Base-by-base conservation (phyloP, 2,113 vertebrate genomes). In the Euleptes europaea region DNA sequence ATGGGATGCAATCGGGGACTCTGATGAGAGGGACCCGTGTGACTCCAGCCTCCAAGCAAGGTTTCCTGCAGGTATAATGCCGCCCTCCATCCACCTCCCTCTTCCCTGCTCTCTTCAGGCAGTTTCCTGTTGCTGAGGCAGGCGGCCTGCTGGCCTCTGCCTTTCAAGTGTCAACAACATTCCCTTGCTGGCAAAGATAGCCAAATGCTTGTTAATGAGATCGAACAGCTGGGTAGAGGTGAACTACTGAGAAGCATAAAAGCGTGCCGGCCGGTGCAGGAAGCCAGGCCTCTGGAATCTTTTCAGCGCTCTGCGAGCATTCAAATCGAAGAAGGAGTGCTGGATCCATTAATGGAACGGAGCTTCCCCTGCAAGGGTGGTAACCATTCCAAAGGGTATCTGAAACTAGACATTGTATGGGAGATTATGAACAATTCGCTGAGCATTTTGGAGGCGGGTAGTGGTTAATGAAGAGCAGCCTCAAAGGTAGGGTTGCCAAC, bases 151-250 rank as follows among this genome's bases (percentile, higher is more conserved):
- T 96, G 96, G 94, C 92, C 94, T 95, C 96, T 96, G 96, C 95
- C 94, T 97, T 97, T 96, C 96, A 97, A 97, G 96, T 97, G 96
- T 97, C 96, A 96, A 96, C 96, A 96, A 96, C 96, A 96, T 95
- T 91, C 94, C 94, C 70, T 95, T 95, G 93, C 95, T 94, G 89
- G 94, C 94, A 88, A 94, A 94, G 93, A 92, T 95, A 95, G 95
- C 96, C 95, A 96, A 97, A 96, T 93, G 95, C 95, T 95, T 95
- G 95, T 96, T 97, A 97, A 97, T 97, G 97, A 97, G 96, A 97
- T 95, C 95, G 94, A 97, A 96, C 97, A 97, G 96, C 96, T 97
- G 97, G 95, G 95, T 95, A 95, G 96, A 97, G 95, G 94, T 93
- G 96, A 97, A 97, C 95, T 94, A 95, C 95, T 96, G 95, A 94